A percentile compares a stretch with the other conserved stretches of the same genome.
Conservation (phyloP, 2,113 vertebrate genomes). For the Setophaga petechia region DNA sequence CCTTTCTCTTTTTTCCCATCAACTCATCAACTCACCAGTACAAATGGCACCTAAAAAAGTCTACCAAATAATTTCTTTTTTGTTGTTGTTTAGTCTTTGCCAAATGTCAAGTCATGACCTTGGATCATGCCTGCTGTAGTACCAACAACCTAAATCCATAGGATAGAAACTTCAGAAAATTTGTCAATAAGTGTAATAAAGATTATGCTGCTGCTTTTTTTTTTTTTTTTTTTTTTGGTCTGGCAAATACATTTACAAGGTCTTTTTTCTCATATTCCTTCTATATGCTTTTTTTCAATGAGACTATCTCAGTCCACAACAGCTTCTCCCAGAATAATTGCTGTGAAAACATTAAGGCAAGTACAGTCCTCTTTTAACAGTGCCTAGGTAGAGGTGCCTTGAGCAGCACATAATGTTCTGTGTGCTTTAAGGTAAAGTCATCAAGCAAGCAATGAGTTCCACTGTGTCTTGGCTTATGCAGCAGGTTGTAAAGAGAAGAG, state of each 20-base stretch:
- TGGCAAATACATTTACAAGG: neutral
- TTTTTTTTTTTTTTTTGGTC: neutral
- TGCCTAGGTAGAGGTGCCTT: neutral
- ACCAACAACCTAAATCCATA: neutral
- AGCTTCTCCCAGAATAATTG: neutral
- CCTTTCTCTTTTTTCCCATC: neutral
- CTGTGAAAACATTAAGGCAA: neutral
- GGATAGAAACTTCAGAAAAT: neutral
- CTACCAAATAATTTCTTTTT: neutral
- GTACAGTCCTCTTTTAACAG: neutral
- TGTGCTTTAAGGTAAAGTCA: neutral
- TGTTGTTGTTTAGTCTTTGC: neutral
- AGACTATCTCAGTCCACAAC: neutral
- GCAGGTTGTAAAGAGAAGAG: neutral
- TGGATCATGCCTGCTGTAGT: rapidly evolving
- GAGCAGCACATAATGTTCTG: neutral
- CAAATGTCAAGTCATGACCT: neutral
- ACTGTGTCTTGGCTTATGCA: neutral
- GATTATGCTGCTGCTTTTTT: too few species aligned
- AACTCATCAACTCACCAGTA: neutral
- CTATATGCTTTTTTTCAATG: neutral
- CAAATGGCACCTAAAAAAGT: neutral
- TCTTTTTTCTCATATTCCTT: neutral
- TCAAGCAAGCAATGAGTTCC: neutral
- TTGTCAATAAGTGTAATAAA: neutral